Percentiles rank a stretch among this genome's conserved stretches.
Conservation (phyloP, 2,113 vertebrate species). For the Phoenicopterus ruber region DNA sequence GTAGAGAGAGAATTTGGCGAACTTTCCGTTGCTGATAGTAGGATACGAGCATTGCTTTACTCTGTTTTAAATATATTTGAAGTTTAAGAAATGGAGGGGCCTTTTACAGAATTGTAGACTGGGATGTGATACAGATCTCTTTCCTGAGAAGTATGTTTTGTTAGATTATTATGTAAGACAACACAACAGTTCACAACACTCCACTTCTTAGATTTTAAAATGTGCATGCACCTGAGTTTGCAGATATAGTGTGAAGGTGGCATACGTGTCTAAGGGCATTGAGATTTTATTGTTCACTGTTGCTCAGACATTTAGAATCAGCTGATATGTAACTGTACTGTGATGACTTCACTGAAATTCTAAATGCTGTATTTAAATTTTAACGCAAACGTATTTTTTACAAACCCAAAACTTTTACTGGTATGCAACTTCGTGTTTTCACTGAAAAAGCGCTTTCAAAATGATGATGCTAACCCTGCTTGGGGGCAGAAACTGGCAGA, state of each 20-base stretch:
- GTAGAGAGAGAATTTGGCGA: not conserved
- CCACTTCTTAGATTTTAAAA: not conserved
- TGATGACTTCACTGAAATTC: not conserved
- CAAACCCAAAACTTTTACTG: not conserved
- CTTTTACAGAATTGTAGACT: not conserved
- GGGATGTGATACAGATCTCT: not conserved
- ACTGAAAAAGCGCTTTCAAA: not conserved
- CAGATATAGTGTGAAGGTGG: accelerated
- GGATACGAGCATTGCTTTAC: not conserved
- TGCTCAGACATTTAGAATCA: not conserved
- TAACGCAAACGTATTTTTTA: not conserved
- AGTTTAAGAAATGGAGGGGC: not conserved
- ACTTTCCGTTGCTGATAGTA: not conserved
- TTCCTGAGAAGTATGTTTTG: not conserved
- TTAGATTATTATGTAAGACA: not conserved
- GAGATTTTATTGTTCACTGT: not conserved
- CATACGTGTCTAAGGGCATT: accelerated
- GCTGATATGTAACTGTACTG: not conserved
- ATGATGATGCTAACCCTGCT: not conserved
- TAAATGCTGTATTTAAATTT: not conserved
- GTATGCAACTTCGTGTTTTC: not conserved
- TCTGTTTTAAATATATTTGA: not conserved
- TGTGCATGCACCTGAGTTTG: not conserved
- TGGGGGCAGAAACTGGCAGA: not conserved
- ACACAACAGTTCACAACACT: not conserved